Percentiles rank a stretch among this genome's conserved stretches.
Evolutionary conservation across 1,140 invertebrate species (phyloP).

Genomic region (Stenopsyche tienmushanensis): DNA sequence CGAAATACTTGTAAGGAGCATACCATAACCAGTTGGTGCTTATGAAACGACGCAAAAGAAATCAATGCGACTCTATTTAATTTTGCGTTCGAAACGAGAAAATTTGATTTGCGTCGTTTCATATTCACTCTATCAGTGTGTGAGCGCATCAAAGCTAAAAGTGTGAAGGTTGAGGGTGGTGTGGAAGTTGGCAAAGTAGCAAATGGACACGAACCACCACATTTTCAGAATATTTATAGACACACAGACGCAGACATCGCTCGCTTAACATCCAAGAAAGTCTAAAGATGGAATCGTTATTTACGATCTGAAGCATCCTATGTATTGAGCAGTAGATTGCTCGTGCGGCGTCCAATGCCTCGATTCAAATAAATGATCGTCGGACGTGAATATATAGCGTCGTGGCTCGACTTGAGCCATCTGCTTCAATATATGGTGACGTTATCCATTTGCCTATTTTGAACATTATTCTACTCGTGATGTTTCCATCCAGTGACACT

Average conservation of each 20-base stretch:
- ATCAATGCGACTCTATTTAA: slow-evolving; percentile 1
- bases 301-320: too few relatives aligned
- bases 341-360: too few relatives aligned
- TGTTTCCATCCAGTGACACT: neutral
- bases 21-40: slow-evolving; percentile 29
- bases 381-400: neutral
- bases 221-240: neutral
- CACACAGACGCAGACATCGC: too few relatives aligned
- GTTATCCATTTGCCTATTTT: neutral
- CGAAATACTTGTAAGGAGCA: slow-evolving; percentile 29
- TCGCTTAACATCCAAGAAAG: too few relatives aligned
- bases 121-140: slow-evolving; percentile 15
- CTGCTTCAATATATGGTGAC: neutral
- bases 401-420: neutral
- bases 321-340: too few relatives aligned
- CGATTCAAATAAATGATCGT: too few relatives aligned
- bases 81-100: neutral
- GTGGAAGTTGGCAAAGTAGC: slow-evolving; percentile 24
- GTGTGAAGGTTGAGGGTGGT: slow-evolving; percentile 22
- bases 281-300: too few relatives aligned
- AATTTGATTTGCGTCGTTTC: slow-evolving; percentile 12
- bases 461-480: neutral
- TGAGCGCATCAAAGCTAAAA: slow-evolving; percentile 31
- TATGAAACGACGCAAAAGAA: slow-evolving; percentile 9
- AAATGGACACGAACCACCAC: slow-evolving; percentile 14